Conservation (phyloP, 2,797 vertebrate species). For the Calcarius lapponicus region DNA sequence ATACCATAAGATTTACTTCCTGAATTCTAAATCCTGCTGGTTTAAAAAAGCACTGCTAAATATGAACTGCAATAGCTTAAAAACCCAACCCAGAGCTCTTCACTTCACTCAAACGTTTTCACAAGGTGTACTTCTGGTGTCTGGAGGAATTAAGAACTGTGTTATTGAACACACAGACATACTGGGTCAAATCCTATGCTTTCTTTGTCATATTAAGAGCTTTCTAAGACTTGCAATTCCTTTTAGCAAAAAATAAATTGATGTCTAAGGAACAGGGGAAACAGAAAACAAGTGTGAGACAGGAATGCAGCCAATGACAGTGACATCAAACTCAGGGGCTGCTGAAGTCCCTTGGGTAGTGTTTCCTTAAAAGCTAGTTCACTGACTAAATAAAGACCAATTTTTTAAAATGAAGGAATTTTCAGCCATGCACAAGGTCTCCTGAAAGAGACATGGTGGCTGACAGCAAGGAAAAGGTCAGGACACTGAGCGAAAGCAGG, state of each 20-base stretch:
- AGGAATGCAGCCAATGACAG: neutral
- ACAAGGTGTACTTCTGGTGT: neutral
- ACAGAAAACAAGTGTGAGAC: neutral
- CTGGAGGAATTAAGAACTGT: neutral
- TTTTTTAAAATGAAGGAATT: neutral
- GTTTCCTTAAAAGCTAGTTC: neutral
- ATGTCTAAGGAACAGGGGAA: neutral
- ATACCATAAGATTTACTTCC: neutral
- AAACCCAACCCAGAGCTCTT: neutral
- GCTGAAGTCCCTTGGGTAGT: neutral
- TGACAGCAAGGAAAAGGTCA: neutral
- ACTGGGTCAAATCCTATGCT: neutral
- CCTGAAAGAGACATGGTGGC: neutral
- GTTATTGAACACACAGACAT: neutral
- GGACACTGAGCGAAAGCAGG: neutral
- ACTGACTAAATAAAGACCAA: neutral
- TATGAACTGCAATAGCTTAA: neutral
- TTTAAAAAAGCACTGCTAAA: slow-evolving; percentile 9
- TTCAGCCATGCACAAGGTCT: neutral
- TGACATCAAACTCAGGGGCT: neutral
- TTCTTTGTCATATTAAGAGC: neutral
- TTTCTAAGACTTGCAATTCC: neutral
- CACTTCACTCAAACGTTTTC: neutral
- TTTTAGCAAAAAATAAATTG: neutral
- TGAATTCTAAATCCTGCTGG: slow-evolving; percentile 5